Evolutionary conservation across 2,888 invertebrate species (phyloP), one percentile per base, ranked within the genome.

Genomic region (Callyntrura sp.): DNA sequence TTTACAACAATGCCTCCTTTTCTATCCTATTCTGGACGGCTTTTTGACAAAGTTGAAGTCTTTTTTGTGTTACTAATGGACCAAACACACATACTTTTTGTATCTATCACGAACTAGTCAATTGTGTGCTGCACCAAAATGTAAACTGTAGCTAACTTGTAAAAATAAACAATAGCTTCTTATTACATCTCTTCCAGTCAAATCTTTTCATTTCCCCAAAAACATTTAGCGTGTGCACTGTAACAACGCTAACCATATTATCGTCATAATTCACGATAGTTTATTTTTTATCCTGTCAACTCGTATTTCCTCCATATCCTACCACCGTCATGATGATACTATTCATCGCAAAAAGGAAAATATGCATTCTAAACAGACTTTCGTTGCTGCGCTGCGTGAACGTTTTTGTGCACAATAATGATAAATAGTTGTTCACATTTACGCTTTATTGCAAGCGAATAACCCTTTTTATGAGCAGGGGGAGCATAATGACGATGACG

Each of bases 391-490:
- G 5, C 45, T 8, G 45, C 11, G 6, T 20, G 3, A 11, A 11
- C 20, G 14, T 6, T 17, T 60, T 60, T 60, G 0, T 60, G 20
- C 17, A 17, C 6, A 3, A 20, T 60, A 11, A 20, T 20, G 17
- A 60, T 60, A 5, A 60, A 20, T 2, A 60, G 17, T 11, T 8
- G 11, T n/a, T n/a, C n/a, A n/a, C n/a, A n/a, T n/a, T n/a, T 5
- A 60, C 20, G 3, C 57, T 20, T 60, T 60, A 60, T 20, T 17
- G 78, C 65, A 85, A 85, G 87, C 28, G 43, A 81, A 79, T 78
- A 48, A 70, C 55, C 68, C 68, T 70, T 55, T 87, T 81, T 81
- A 57, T 20, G 20, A 20, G 48, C 43, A 73, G 9, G 57, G 17
- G 57, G 57, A 20, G n/a, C n/a, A 60, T 60, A 60, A 60, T 60